phyloP scores from a whole-genome alignment of 2,888 invertebrate species.

The Apotomis betuletana region DNA sequence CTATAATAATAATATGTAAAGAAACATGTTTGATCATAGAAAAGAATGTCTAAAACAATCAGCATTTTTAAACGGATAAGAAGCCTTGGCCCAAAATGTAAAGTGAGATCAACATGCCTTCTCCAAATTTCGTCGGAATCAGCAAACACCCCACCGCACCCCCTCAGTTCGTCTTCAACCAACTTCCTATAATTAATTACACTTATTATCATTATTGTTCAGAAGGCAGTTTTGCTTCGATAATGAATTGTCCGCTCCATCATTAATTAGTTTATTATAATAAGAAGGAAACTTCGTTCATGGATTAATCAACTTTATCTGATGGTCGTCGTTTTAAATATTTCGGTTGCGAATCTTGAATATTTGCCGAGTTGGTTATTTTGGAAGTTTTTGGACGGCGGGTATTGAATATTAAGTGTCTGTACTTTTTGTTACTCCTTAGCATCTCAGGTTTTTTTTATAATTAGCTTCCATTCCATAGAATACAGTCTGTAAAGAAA shows the following conservation, averaged over 20 bases:
- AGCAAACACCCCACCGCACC: slow-evolving; percentile 58
- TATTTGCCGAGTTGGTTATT: slow-evolving; percentile 27
- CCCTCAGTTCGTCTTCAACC: slow-evolving; percentile 77
- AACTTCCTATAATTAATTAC: slow-evolving; percentile 84
- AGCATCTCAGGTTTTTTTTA: too few species aligned
- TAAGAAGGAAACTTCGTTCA: slow-evolving; percentile 78
- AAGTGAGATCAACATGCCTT: slow-evolving; percentile 46
- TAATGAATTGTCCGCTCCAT: slow-evolving; percentile 82
- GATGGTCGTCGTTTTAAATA: slow-evolving; percentile 69
- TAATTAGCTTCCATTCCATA: too few species aligned
- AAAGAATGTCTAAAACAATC: too few species aligned
- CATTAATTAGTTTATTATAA: slow-evolving; percentile 84
- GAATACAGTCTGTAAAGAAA: too few species aligned
- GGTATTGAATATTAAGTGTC: slow-evolving; percentile 21
- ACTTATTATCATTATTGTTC: slow-evolving; percentile 84
- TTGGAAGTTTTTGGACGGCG: slow-evolving; percentile 10
- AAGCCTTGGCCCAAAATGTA: too few species aligned
- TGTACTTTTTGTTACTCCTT: background rate
- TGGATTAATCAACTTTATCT: slow-evolving; percentile 82
- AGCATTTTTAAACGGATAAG: too few species aligned
- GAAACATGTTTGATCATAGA: too few species aligned
- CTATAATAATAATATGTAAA: too few species aligned
- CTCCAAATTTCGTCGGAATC: slow-evolving; percentile 49
- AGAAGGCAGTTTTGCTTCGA: slow-evolving; percentile 83
- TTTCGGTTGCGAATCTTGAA: slow-evolving; percentile 47